Evolutionary conservation across 2,797 vertebrate genomes (phyloP), one percentile per base, ranked within the genome.

Genomic region (Aldrovandia affinis): DNA sequence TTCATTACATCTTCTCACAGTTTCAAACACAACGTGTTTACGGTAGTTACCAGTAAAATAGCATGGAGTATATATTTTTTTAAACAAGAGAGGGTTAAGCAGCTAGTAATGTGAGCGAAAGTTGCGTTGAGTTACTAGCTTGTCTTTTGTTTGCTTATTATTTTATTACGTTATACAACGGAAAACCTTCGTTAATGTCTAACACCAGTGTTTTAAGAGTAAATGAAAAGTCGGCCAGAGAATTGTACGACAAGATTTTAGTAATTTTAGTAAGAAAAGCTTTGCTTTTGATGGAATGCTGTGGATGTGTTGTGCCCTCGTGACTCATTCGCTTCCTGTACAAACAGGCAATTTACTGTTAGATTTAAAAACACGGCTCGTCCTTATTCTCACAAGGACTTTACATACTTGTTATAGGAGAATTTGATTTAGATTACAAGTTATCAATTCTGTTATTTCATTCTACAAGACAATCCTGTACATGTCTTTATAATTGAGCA

Each of bases 401-500:
- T 75, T 75, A 75, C 36, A 75, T 42, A 75, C 84, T 90, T 93
- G 92, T 95, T 93, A 93, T 91, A 89, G 95, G 94, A 94, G 92
- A 75, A 75, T 42, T 88, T 89, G 89, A 89, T 94, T 95, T 95
- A 92, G 90, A 94, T 95, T 94, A 95, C 92, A 93, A 90, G 86
- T 90, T 91, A 87, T 92, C 90, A 89, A 86, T 91, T 89, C 90
- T 87, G 89, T 88, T 89, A 91, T 91, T 44, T 93, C 91, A 91
- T 90, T 94, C 89, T 2, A 91, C 87, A 82, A 86, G 93, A 91
- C 92, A 92, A 93, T 91, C 90, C 92, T 86, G 89, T 68, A 22
- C 91, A 42, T 89, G 90, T 87, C 86, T 93, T 94, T 93, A 93
- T 94, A 95, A 96, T 95, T 93, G 94, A 94, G 92, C 92, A 44